These are phyloP conservation scores for Drymodes brunneopygia DNA, from an alignment of 2,113 vertebrate genomes.

Conservation along the genomic window DNA sequence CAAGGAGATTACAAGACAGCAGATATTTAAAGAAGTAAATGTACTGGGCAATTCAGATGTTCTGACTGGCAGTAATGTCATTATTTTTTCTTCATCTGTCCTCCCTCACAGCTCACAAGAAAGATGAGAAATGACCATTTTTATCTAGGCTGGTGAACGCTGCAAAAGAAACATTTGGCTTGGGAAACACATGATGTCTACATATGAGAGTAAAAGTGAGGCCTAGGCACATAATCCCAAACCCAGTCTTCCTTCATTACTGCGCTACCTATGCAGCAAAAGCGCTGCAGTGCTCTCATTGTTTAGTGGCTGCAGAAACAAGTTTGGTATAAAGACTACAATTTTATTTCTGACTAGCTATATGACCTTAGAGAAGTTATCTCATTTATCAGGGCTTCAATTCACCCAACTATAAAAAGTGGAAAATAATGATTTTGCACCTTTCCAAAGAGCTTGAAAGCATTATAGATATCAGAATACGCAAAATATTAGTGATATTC, in stretches of 20 bases:
- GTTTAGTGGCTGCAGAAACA: neutral
- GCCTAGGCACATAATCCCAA: neutral
- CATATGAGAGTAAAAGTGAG: neutral
- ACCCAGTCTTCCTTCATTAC: neutral
- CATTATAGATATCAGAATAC: neutral
- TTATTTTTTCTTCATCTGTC: conserved; percentile 15
- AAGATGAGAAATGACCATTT: neutral
- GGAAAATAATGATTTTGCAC: conserved; percentile 5
- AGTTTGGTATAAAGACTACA: neutral
- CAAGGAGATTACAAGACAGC: neutral
- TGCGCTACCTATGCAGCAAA: neutral
- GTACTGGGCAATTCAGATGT: neutral
- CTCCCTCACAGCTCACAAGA: neutral
- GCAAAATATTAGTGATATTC: neutral
- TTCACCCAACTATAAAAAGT: neutral
- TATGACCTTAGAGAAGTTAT: neutral
- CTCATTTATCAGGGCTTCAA: conserved; percentile 5
- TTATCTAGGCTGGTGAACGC: neutral
- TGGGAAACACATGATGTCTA: neutral
- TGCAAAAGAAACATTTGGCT: neutral
- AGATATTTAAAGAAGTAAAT: conserved; percentile 15
- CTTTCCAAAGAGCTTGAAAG: neutral
- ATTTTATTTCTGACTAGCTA: neutral
- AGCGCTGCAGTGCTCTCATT: neutral
- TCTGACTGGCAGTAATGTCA: neutral